Percentiles rank a stretch among this genome's conserved stretches.
Evolutionary conservation across 2,888 invertebrate species (phyloP).

Genomic region (Pristionchus exspectatus): DNA sequence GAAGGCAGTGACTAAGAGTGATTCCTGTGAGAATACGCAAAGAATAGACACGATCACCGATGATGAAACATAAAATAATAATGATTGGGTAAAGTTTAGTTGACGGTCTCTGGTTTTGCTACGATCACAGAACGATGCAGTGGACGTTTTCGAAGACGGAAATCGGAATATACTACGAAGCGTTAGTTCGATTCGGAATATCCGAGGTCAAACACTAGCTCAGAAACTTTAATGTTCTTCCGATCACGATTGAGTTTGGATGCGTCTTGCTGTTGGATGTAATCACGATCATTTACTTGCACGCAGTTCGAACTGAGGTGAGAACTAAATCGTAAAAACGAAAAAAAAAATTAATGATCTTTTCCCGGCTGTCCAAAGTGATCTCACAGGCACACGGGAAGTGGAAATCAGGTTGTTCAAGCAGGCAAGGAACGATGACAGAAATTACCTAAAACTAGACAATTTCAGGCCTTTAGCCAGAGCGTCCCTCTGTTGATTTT

Average conservation of each 20-base stretch:
- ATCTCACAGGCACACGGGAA: not conserved
- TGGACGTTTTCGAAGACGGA: not conserved
- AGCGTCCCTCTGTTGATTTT: not conserved
- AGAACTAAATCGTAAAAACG: too few species aligned
- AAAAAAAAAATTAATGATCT: too few species aligned
- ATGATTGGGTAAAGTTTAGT: too few species aligned
- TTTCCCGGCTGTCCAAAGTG: not conserved
- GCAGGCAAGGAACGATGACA: not conserved
- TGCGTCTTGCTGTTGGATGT: not conserved
- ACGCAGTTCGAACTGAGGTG: not conserved
- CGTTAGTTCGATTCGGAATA: not conserved
- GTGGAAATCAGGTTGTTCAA: not conserved
- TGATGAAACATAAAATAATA: too few species aligned
- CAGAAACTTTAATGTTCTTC: not conserved
- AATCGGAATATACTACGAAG: not conserved
- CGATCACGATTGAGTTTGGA: not conserved
- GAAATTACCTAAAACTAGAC: not conserved
- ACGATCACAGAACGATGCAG: not conserved
- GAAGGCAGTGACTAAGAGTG: too few species aligned
- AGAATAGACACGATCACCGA: too few species aligned
- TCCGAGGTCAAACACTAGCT: not conserved
- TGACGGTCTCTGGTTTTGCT: not conserved
- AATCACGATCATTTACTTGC: not conserved
- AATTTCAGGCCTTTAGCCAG: not conserved
- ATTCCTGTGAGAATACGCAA: too few species aligned